Percentiles rank a stretch among this genome's conserved stretches.
These are phyloP conservation scores for Harpalus rufipes DNA, from an alignment of 2,888 invertebrate genomes.

Conservation along the genomic window DNA sequence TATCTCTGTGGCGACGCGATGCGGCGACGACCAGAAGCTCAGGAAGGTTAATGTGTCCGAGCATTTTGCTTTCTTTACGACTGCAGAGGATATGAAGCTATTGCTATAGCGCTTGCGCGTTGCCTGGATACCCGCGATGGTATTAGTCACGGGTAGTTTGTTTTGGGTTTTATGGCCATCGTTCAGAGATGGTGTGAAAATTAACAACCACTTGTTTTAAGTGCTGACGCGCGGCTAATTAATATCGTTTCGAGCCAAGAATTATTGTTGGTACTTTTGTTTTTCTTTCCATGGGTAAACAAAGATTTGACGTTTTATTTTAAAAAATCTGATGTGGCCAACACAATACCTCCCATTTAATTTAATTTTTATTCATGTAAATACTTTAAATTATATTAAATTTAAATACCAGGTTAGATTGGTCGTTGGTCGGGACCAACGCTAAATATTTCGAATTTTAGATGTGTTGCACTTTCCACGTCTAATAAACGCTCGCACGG, in stretches of 20 bases:
- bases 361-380: too few relatives aligned
- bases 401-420: too few relatives aligned
- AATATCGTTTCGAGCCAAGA: constrained; percentile 28
- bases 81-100: constrained; percentile 71
- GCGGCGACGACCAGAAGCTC: constrained; percentile 68
- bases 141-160: constrained; percentile 57
- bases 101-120: constrained; percentile 69
- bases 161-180: constrained; percentile 46
- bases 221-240: constrained; percentile 53
- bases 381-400: too few relatives aligned
- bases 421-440: too few relatives aligned
- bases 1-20: constrained; percentile 71
- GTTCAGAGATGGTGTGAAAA: constrained; percentile 57
- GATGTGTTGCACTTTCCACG: too few relatives aligned
- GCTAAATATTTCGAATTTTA: too few relatives aligned
- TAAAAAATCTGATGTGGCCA: too few relatives aligned
- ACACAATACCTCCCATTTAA: too few relatives aligned
- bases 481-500: too few relatives aligned
- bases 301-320: too few relatives aligned
- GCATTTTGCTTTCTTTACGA: constrained; percentile 56
- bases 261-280: constrained; percentile 44
- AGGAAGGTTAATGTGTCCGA: constrained; percentile 56
- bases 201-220: constrained; percentile 54
- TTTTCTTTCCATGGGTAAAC: too few relatives aligned
- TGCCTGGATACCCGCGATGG: not conserved